Conservation (phyloP, 1,140 invertebrate genomes). For the Lepidostoma basale region DNA sequence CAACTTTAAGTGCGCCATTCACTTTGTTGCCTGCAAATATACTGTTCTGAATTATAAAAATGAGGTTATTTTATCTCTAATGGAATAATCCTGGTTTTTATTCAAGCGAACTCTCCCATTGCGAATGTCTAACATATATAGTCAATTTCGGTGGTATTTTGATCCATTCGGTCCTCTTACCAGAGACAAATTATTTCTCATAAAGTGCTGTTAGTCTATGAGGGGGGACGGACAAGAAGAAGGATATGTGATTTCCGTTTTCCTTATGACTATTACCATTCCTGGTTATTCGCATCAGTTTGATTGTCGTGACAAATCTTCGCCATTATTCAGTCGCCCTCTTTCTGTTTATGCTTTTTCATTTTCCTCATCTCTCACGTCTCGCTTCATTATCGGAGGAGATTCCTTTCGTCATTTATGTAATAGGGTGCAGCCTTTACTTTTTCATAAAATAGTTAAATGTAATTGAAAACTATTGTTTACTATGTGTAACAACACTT, state of each 20-base stretch:
- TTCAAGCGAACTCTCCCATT: no score
- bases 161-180: conserved; percentile 15
- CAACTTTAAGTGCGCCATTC: no score
- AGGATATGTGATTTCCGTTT: conserved; percentile 16
- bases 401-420: conserved; percentile 21
- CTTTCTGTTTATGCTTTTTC: conserved; percentile 28
- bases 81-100: no score
- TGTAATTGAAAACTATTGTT: no score
- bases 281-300: conserved; percentile 27
- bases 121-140: no score
- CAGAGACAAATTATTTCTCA: conserved; percentile 23
- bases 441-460: no score
- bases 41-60: no score
- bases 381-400: conserved; percentile 25
- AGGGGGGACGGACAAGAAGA: not conserved
- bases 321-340: conserved; percentile 25
- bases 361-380: conserved; percentile 3
- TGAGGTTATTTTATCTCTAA: no score
- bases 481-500: no score
- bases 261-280: conserved; percentile 23
- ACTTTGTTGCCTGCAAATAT: no score
- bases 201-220: conserved; percentile 9
- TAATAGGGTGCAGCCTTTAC: no score
- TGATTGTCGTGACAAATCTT: conserved; percentile 35
- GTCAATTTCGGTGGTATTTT: not conserved